Evolutionary conservation across 2,113 vertebrate genomes (phyloP), one percentile per base, ranked within the genome.

Genomic region (Nothobranchius kuhntae): DNA sequence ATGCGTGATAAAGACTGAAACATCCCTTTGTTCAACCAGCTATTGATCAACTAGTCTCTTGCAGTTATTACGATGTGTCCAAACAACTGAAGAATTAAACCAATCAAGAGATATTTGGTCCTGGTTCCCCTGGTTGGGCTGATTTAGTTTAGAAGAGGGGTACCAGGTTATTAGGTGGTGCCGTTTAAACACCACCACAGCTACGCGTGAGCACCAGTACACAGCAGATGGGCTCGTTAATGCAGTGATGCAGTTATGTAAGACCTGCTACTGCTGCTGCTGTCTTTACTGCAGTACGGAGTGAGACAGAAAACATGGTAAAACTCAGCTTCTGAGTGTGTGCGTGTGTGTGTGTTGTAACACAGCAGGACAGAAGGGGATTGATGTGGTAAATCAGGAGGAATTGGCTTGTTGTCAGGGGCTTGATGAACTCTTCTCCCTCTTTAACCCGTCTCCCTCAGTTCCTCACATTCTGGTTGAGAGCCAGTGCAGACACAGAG

Each of bases 151-250:
- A 68, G 65, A 38, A 7, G 47, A 48, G 47, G 47, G 13, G 35
- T 58, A 65, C 40, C 13, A 9, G 10, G 65, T 57, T 61, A 40
- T 65, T 66, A 50, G 64, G 61, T 21, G 71, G 68, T 47, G 38
- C 73, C 53, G 56, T 77, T 77, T 62, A 51, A 74, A 77, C 50
- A 48, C 58, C 57, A 57, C 61, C 62, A 38, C 69, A 73, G 78
- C 69, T 72, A 65, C 74, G 70, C 64, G 68, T 73, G 61, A 83
- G 80, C 73, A 85, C 66, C 80, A 85, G 78, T 85, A 68, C 64
- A 77, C 77, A 75, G 85, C 89, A 89, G 89, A 89, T 87, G 89
- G 89, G 80, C 80, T 85, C 44, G 75, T 85, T 90, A 90, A 89
- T 87, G 87, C 87, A 87, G 87, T 73, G 84, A 85, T 86, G 84